phyloP scores from a whole-genome alignment of 2,888 invertebrate species.

The Idaea biselata region DNA sequence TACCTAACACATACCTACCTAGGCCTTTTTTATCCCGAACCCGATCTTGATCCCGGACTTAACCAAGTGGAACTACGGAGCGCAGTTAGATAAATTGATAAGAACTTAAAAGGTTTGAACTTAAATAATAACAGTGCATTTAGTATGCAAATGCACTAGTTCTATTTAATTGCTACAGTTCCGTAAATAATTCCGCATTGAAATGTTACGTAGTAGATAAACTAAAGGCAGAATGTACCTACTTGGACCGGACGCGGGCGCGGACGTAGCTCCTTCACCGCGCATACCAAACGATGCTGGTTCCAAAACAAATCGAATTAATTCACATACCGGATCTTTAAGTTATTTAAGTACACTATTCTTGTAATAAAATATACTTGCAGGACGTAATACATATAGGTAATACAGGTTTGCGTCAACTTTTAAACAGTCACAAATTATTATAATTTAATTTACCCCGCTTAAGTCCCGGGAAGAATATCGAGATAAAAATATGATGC shows the following conservation, averaged over 20 bases:
- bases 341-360: slow-evolving; percentile 19
- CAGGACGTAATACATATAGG: too few species aligned
- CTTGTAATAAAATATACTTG: slow-evolving; percentile 9
- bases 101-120: not conserved
- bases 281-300: slow-evolving; percentile 54
- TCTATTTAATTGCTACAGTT: not conserved
- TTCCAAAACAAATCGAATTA: slow-evolving; percentile 63
- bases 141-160: not conserved
- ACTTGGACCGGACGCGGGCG: slow-evolving; percentile 31
- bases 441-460: too few species aligned
- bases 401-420: too few species aligned
- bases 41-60: too few species aligned
- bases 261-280: slow-evolving; percentile 25
- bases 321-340: slow-evolving; percentile 41
- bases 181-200: not conserved
- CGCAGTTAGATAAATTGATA: not conserved
- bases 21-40: too few species aligned
- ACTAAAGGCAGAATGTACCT: not conserved
- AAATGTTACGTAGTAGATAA: not conserved
- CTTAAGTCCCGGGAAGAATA: too few species aligned
- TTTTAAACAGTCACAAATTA: too few species aligned
- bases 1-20: too few species aligned
- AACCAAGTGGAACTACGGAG: not conserved
- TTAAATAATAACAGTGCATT: not conserved
- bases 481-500: too few species aligned